phyloP scores from a whole-genome alignment of 1,140 invertebrate genomes.

The Medauroidea extradentata region DNA sequence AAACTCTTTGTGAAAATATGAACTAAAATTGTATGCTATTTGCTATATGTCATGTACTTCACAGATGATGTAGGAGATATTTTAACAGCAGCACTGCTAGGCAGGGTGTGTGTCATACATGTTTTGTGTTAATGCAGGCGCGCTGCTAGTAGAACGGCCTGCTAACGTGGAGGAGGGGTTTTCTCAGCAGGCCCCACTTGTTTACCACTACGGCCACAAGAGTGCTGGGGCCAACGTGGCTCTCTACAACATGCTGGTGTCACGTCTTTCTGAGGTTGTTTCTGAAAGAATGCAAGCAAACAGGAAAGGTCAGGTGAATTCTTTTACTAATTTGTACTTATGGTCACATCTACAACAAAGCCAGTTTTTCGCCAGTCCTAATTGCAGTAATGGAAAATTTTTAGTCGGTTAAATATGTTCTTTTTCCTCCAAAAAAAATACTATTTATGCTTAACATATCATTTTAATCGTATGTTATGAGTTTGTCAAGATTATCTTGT shows the following conservation, averaged over 20 bases:
- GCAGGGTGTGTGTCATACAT: neutral
- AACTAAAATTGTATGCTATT: no score
- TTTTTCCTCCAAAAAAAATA: no score
- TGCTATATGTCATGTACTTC: no score
- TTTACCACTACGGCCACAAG: slow-evolving; percentile 93
- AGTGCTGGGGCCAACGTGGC: slow-evolving; percentile 70
- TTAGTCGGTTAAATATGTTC: no score
- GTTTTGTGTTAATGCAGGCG: slow-evolving; percentile 50
- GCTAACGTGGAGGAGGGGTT: slow-evolving; percentile 91
- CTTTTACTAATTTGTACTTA: no score
- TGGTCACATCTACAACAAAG: no score
- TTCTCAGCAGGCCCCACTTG: slow-evolving; percentile 82
- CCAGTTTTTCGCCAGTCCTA: no score
- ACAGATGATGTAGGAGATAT: no score
- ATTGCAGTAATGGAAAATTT: no score
- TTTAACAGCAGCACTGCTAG: no score
- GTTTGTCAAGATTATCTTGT: neutral
- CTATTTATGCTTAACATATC: no score
- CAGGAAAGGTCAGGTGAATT: slow-evolving; percentile 63
- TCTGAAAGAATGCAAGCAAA: slow-evolving; percentile 80
- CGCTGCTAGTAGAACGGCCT: slow-evolving; percentile 84
- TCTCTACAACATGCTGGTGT: slow-evolving; percentile 82
- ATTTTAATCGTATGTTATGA: neutral
- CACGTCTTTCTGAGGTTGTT: slow-evolving; percentile 80
- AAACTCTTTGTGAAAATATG: no score